Evolutionary conservation across 2,113 vertebrate species (phyloP).

Genomic region (Anolis carolinensis): DNA sequence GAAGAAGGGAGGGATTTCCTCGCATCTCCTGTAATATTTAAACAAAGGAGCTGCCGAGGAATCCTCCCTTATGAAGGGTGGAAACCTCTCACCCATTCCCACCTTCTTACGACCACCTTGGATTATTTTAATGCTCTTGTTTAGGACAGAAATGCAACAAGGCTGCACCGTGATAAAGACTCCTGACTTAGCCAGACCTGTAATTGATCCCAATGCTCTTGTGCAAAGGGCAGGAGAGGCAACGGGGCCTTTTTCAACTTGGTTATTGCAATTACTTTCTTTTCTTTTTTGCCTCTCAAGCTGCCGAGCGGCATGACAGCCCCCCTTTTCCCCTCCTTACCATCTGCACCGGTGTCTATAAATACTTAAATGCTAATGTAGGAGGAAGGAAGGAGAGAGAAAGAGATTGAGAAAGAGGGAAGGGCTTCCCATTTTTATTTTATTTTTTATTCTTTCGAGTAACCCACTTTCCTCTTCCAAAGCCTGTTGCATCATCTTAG

Average conservation of each 20-base stretch:
- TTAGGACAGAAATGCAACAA: background rate
- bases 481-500: conserved; percentile 29
- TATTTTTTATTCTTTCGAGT: conserved; percentile 28
- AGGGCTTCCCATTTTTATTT: conserved; percentile 26
- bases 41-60: conserved; percentile 33
- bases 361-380: conserved; percentile 63
- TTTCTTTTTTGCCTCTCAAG: background rate
- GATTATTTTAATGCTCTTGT: background rate
- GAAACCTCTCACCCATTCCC: background rate
- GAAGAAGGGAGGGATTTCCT: background rate
- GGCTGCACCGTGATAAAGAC: background rate
- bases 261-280: conserved; percentile 1
- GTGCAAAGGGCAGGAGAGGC: conserved; percentile 23
- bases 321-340: conserved; percentile 51
- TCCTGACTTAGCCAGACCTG: background rate
- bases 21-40: conserved; percentile 1
- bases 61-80: background rate
- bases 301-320: background rate
- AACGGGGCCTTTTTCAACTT: background rate
- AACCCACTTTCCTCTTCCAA: conserved; percentile 50
- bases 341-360: conserved; percentile 61
- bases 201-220: conserved; percentile 33
- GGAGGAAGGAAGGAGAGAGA: background rate
- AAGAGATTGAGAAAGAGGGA: background rate
- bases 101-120: background rate